A percentile compares a stretch with the other conserved stretches of the same genome.
phyloP scores from a whole-genome alignment of 2,888 invertebrate genomes.

The Epinotia bilunana region DNA sequence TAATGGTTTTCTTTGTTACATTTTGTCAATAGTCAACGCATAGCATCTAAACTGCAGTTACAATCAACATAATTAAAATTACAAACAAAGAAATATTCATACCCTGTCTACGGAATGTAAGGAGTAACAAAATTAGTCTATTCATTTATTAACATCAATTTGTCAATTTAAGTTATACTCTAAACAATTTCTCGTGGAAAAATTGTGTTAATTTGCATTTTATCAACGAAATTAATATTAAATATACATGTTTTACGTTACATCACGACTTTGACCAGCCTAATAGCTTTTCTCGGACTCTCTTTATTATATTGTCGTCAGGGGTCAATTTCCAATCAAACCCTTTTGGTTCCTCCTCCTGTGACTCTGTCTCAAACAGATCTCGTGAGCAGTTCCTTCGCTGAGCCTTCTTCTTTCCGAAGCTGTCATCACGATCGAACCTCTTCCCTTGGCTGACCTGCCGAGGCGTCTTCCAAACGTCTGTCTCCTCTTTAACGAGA shows the following conservation, averaged over 20 bases:
- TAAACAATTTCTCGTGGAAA: conserved; percentile 11
- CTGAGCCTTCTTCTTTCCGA: conserved; percentile 51
- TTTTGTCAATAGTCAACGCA: conserved; percentile 3
- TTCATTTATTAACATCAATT: conserved; percentile 26
- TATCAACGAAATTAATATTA: neutral
- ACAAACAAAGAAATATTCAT: conserved; percentile 21
- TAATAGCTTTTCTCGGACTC: conserved; percentile 71
- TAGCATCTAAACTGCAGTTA: conserved; percentile 26
- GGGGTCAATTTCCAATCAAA: conserved; percentile 71
- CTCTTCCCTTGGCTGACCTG: conserved; percentile 50
- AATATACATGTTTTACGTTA: conserved; percentile 29
- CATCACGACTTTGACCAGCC: conserved; percentile 67
- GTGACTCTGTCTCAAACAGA: conserved; percentile 74
- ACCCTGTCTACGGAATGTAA: conserved; percentile 43
- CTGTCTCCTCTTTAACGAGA: conserved; percentile 55
- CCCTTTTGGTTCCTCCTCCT: conserved; percentile 63
- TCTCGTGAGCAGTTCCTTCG: conserved; percentile 69
- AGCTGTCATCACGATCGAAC: conserved; percentile 40
- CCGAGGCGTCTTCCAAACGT: conserved; percentile 66
- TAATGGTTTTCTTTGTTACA: conserved; percentile 1
- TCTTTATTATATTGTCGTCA: conserved; percentile 69
- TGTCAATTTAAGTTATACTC: conserved; percentile 2
- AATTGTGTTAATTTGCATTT: conserved; percentile 10
- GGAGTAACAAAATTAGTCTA: conserved; percentile 25
- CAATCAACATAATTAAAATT: conserved; percentile 17